phyloP scores from a whole-genome alignment of 2,888 invertebrate genomes.

The Nebria brevicollis region DNA sequence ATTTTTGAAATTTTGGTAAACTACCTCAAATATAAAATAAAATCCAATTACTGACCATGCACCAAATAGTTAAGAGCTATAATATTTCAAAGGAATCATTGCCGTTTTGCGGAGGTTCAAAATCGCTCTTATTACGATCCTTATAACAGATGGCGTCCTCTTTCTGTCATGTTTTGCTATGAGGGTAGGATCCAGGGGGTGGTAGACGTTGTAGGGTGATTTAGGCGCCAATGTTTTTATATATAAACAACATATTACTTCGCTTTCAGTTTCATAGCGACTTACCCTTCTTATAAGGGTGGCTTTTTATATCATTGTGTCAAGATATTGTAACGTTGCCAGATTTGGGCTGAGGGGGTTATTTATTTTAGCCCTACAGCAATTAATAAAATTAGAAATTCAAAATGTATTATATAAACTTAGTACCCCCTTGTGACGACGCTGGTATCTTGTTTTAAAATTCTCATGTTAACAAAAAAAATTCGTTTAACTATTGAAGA shows the following conservation, averaged over 20 bases:
- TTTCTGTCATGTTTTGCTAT: background rate
- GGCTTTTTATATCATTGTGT: background rate
- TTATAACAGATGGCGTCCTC: background rate
- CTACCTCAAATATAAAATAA: background rate
- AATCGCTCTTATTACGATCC: background rate
- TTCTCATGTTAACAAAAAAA: no score
- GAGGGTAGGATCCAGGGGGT: background rate
- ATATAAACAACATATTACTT: slow-evolving; percentile 4
- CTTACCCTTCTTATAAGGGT: background rate
- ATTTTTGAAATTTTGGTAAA: background rate
- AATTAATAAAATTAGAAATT: no score
- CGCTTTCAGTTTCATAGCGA: background rate
- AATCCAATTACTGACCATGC: background rate
- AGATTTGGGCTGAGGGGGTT: background rate
- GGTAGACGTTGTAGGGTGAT: slow-evolving; percentile 3
- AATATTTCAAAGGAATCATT: no score
- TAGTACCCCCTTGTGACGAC: no score
- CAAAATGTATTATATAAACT: no score
- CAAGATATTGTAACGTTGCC: background rate
- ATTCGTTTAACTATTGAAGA: no score
- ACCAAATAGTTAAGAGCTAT: background rate
- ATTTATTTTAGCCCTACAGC: no score
- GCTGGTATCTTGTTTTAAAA: no score
- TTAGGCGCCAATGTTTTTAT: slow-evolving; percentile 18
- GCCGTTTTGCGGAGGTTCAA: background rate